phyloP scores from a whole-genome alignment of 2,113 vertebrate species.

The Amphiprion ocellaris region DNA sequence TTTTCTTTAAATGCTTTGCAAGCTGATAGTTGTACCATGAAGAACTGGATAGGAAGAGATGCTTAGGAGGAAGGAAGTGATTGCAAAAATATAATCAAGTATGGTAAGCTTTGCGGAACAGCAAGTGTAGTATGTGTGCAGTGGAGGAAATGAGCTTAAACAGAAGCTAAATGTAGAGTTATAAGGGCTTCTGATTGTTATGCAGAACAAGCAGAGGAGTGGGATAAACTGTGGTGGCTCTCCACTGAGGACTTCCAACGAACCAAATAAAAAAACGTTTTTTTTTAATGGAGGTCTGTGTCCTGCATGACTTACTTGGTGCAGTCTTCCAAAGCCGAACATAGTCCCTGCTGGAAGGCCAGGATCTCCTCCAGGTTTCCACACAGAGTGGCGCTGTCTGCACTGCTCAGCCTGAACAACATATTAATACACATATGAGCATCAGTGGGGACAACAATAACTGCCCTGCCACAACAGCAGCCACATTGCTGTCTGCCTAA shows the following conservation, averaged over 20 bases:
- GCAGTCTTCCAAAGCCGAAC: conserved; percentile 93
- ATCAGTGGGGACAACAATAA: neutral
- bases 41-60: neutral
- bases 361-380: conserved; percentile 97
- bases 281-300: neutral
- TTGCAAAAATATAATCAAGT: conserved; percentile 23
- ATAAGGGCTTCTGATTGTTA: no score
- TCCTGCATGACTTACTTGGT: conserved; percentile 88
- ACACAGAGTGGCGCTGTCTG: conserved; percentile 88
- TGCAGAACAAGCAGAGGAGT: no score
- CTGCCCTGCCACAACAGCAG: no score
- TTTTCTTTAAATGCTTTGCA: neutral
- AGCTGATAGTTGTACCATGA: neutral
- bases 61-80: conserved; percentile 24
- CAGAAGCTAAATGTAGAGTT: neutral
- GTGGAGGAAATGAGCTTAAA: neutral
- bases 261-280: neutral
- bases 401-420: conserved; percentile 85
- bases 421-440: neutral
- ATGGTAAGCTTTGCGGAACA: neutral
- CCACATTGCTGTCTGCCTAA: neutral
- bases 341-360: conserved; percentile 93
- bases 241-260: no score
- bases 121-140: neutral
- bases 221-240: no score